Evolutionary conservation across 2,888 invertebrate genomes (phyloP), one percentile per base, ranked within the genome.

Genomic region (Ecdyonurus torrentis): DNA sequence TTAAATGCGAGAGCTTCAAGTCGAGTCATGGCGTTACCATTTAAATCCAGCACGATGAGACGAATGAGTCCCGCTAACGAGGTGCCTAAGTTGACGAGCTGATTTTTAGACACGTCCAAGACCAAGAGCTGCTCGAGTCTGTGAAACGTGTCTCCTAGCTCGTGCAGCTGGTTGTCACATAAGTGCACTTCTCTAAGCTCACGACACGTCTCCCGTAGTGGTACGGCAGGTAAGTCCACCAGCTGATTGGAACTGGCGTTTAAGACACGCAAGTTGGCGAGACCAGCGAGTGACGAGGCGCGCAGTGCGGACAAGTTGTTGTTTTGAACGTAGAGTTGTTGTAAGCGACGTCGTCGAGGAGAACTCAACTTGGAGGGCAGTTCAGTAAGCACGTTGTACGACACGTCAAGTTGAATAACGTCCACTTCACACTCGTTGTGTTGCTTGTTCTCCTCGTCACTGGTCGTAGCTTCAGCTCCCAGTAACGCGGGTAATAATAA

Each of bases 231-330:
- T 68, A 96, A 79, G 62, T 90, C 88, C 52, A 88, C 88, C 67
- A 96, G 85, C 79, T 89, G 87, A 76, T 96, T 96, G 70, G 90
- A 88, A 50, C 93, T 91, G 63, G 96, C 77, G 77, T 95, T 92
- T 66, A 96, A 82, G 70, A 90, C 83, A 77, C 89, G 87, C 67
- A 96, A 77, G 66, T 86, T 84, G 73, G 87, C 86, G 60, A 95
- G 77, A 22, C 91, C 90, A 65, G 84, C 81, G 64, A 95, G 77
- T 1, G 92, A 90, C 70, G 85, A 83, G 73, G 92, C 91, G 61
- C 86, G 87, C 1, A 93, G 86, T 84, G 89, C 89, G 52, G 89
- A 87, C 68, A 95, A 88, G 75, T 89, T 90, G 73, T 95, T 95
- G 72, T 89, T 86, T 70, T 91, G 87, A 68, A 95, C 81, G 72